Evolutionary conservation across 2,797 vertebrate genomes (phyloP), one percentile per base, ranked within the genome.

Genomic region (Chiropotes sagulatus): DNA sequence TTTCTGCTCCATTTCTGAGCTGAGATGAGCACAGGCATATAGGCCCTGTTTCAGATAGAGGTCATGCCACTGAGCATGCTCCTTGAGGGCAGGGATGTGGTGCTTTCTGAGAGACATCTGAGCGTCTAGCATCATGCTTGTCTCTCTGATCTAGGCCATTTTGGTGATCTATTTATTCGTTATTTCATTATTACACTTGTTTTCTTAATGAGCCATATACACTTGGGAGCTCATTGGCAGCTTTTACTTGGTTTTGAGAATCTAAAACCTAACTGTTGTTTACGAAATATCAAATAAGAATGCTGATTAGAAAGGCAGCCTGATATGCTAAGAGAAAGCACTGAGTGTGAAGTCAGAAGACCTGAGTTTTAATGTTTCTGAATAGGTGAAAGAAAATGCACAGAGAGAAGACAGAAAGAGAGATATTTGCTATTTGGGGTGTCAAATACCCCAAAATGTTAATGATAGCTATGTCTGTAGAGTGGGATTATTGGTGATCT

Each of bases 221-320:
- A 30, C 41, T 28, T 84, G 19, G 57, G 19, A 50, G 14, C 11
- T 70, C 17, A 70, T 0, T 73, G 46, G 36, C n/a, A 88, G 28
- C 26, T 89, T 28, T 28, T 80, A 50, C 46, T 94, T 73, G 58
- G 13, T 70, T 94, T 92, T 81, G 20, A 96, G 82, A 81, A 91
- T 88, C 88, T 95, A 78, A 90, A 97, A 86, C 41, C 24, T 48
- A 92, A 86, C 17, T 64, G 22, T 30, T 52, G 5, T 52, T 96
- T 87, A 90, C 76, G 50, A 93, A 76, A 89, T 57, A 86, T 54
- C 36, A 92, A 91, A 93, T 90, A 58, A 85, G 46, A 10, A 93
- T 22, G 28, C 11, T 58, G 44, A 93, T 67, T 79, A 70, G 58
- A 95, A 96, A 86, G 79, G 26, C n/a, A 88, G 44, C 10, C 46